Base-by-base conservation (phyloP, 2,797 vertebrate genomes). In the Xenops minutus region DNA sequence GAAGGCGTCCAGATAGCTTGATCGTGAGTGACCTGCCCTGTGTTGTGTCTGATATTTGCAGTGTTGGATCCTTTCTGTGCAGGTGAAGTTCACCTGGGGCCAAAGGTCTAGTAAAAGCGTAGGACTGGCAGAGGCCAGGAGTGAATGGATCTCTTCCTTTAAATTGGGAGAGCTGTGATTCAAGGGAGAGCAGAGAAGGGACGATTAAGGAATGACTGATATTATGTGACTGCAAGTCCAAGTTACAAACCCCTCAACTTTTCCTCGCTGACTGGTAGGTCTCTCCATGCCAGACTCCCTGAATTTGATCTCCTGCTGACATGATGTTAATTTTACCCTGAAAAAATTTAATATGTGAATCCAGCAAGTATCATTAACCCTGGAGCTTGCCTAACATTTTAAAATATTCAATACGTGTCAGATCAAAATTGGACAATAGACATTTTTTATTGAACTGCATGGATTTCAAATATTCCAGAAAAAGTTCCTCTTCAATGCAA, bases 21-120 rank as follows among this genome's bases (percentile, higher is more conserved):
- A 7, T 30, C 24, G 23, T 4, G 8, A 49, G 12, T 2, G n/a
- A 27, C 34, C 14, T 67, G 41, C 20, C n/a, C 68, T 1, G 0
- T 30, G 19, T 5, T 67, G 6, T 13, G 32, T 7, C 14, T 61
- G 43, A 6, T 4, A 14, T 12, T 63, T 36, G 37, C 36, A 24
- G 11, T 1, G 6, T 14, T 39, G 10, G 10, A 27, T 51, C 37
- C 63, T 62, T 43, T 24, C 62, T 68, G 55, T 46, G 43, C 24
- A 12, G 49, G 14, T 44, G 41, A 62, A 48, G 26, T 15, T 78
- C 67, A 68, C n/a, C 29, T 51, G 44, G 23, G 22, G 15, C 56
- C 78, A 72, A 71, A 2, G 0, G 2, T 13, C 44, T 68, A 18
- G 61, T 27, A 21, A 72, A 48, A 72, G 36, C 27, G 15, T 36